phyloP scores from a whole-genome alignment of 2,113 vertebrate genomes.

The Triplophysa tibetana region DNA sequence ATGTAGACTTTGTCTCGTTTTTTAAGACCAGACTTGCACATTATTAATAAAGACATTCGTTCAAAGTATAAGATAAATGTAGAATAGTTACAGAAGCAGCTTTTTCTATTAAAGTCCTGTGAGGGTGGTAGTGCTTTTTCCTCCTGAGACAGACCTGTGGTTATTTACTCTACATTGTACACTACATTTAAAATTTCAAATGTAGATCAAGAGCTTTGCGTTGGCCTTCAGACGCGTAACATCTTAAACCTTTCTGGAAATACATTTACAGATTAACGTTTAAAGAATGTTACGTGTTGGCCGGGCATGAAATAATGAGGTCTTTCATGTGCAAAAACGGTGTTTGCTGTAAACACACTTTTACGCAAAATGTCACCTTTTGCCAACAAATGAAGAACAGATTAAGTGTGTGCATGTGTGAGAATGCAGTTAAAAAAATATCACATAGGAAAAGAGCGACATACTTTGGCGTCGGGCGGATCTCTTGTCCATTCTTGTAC shows the following conservation, averaged over 20 bases:
- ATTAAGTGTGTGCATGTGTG: not conserved
- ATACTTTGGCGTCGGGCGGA: constrained; percentile 93
- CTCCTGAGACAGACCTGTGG: constrained; percentile 62
- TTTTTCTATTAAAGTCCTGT: constrained; percentile 75
- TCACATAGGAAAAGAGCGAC: constrained; percentile 56
- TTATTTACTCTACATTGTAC: constrained; percentile 56
- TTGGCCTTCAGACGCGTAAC: constrained; percentile 36
- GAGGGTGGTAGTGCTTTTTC: constrained; percentile 72
- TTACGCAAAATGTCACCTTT: not conserved
- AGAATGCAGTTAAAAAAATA: not conserved
- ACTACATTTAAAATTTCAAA: constrained; percentile 59
- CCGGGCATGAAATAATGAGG: constrained; percentile 25
- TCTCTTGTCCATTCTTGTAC: constrained; percentile 99
- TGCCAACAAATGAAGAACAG: not conserved
- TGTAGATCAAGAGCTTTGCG: constrained; percentile 53
- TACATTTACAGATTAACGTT: constrained; percentile 55
- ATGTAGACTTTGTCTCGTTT: no score
- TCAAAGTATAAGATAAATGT: no score
- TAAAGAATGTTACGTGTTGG: constrained; percentile 48
- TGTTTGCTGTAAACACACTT: constrained; percentile 1
- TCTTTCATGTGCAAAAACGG: not conserved
- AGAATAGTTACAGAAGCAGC: not conserved
- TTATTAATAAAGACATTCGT: not conserved
- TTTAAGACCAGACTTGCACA: not conserved
- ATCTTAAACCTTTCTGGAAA: constrained; percentile 26